Evolutionary conservation across 2,888 invertebrate species (phyloP), one percentile per base, ranked within the genome.

Genomic region (Diadegma fenestrale): DNA sequence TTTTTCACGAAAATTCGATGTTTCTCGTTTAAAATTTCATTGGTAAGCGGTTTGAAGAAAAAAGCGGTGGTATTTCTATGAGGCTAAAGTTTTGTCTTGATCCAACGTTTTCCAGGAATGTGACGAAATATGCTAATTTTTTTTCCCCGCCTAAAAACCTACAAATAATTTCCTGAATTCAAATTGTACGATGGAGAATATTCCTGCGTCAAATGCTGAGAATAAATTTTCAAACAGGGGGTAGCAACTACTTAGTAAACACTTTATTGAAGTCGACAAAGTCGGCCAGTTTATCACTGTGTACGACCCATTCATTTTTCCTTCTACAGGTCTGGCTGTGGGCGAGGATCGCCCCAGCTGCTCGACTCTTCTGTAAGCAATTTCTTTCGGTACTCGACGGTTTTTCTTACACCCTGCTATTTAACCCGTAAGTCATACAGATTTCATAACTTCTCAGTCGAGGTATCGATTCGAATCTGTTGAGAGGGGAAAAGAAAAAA

Each of bases 361-460:
- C 77, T 87, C 78, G 61, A 80, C 64, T 68, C 26, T 43, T 45
- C 43, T 69, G 37, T 41, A 48, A 66, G 79, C 64, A 64, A 58
- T 71, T 79, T 71, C 79, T 61, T 37, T 26, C 41, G 22, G 58
- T 58, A 61, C 54, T 19, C 19, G 22, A 26, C 37, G 37, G 69
- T 64, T 75, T 78, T 69, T 37, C 75, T 77, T 54, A 64, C 85
- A 54, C 43, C 33, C 51, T 51, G 80, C 83, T 86, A 89, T 87
- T 88, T 79, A 78, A 37, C 68, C 81, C 45, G 71, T 89, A 89
- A 89, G 89, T 81, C 87, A 85, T 51, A 43, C 82, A 78, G 88
- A 89, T 89, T 86, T 79, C 86, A 79, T 75, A 80, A 86, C 82
- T 84, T 86, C 83, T 86, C 80, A 54, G n/a, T 48, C 77, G 43